Evolutionary conservation across 2,888 invertebrate genomes (phyloP).

Genomic region (Sclerodermus sp.): DNA sequence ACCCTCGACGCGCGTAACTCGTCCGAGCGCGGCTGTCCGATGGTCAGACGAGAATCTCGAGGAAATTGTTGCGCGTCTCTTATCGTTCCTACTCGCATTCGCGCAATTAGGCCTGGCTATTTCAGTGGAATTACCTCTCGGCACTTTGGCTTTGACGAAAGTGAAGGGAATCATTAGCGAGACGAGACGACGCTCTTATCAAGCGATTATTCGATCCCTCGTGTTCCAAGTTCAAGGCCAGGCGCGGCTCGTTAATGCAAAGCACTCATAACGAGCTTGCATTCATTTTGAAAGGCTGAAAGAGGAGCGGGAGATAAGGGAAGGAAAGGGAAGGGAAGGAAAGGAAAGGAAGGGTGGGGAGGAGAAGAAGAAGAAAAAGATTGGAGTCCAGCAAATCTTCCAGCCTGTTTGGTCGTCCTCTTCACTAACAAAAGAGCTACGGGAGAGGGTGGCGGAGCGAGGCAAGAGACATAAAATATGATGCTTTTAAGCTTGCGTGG

Average conservation of each 20-base stretch:
- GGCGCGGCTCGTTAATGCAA: background rate
- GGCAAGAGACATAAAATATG: conserved; percentile 43
- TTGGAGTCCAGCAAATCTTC: conserved; percentile 27
- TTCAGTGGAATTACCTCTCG: too few species aligned
- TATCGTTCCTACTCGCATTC: too few species aligned
- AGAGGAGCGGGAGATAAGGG: too few species aligned
- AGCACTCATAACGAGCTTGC: background rate
- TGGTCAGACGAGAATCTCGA: too few species aligned
- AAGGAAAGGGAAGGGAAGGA: conserved; percentile 6
- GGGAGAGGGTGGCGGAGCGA: conserved; percentile 15
- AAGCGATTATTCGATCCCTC: too few species aligned
- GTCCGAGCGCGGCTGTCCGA: too few species aligned
- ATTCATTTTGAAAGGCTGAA: conserved; percentile 1
- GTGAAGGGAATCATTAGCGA: too few species aligned
- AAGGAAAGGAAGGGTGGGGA: conserved; percentile 6
- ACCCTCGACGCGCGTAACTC: too few species aligned
- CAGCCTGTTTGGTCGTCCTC: conserved; percentile 28
- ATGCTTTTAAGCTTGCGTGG: conserved; percentile 44
- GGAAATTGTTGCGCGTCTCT: too few species aligned
- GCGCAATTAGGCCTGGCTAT: too few species aligned
- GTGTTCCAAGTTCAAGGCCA: background rate
- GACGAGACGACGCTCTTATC: too few species aligned
- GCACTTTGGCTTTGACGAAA: too few species aligned
- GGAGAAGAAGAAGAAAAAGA: conserved; percentile 4
- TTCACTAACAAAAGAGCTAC: conserved; percentile 20